phyloP scores from a whole-genome alignment of 2,113 vertebrate genomes.

The Ochotona princeps region DNA sequence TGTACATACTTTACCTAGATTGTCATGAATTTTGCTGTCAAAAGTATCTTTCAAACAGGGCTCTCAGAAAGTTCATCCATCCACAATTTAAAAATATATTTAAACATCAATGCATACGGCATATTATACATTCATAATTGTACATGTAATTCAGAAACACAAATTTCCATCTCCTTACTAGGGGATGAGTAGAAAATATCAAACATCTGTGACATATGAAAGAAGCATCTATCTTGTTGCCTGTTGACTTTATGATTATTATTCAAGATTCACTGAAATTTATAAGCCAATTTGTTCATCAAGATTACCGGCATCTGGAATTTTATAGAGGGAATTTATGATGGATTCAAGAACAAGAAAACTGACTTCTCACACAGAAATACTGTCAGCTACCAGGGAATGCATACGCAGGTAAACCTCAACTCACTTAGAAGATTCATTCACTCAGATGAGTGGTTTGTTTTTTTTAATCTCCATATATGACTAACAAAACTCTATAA shows the following conservation, averaged over 20 bases:
- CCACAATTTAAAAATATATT: not conserved
- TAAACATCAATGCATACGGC: not conserved
- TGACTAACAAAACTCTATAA: not conserved
- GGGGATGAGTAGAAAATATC: not conserved
- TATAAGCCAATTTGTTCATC: not conserved
- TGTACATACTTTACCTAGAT: not conserved
- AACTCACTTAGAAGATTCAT: not conserved
- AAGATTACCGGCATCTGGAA: not conserved
- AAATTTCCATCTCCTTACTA: too few species aligned
- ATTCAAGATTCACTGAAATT: not conserved
- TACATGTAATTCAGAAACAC: not conserved
- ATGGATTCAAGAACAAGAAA: not conserved
- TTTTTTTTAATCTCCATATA: not conserved
- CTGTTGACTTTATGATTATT: not conserved
- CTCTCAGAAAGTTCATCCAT: not conserved
- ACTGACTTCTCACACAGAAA: not conserved
- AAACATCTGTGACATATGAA: not conserved
- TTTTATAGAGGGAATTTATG: not conserved
- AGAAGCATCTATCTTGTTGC: not conserved
- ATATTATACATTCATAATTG: too few species aligned
- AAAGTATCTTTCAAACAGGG: not conserved
- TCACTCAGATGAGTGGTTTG: not conserved
- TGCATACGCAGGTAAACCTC: too few species aligned
- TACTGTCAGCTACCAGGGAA: not conserved
- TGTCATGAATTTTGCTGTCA: not conserved